Evolutionary conservation across 1,140 invertebrate genomes (phyloP).

Genomic region (Sarcophaga peregrina): DNA sequence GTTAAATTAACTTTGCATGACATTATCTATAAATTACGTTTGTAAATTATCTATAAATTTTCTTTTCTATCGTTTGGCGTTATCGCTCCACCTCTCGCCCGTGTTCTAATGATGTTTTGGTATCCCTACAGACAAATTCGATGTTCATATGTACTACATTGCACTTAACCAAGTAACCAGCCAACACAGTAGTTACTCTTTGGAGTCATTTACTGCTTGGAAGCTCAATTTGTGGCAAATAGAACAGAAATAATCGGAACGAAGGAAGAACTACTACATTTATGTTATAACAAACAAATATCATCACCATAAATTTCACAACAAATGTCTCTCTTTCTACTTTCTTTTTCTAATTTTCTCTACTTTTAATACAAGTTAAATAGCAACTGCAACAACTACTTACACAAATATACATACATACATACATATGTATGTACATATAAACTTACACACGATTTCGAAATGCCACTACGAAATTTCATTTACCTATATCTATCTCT

Average conservation of each 20-base stretch:
- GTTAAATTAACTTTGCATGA: conserved; percentile 34
- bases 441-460: too few relatives aligned
- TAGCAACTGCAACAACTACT: neutral
- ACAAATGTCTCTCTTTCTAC: conserved; percentile 26
- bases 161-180: neutral
- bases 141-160: neutral
- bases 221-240: conserved; percentile 6
- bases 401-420: conserved; percentile 21
- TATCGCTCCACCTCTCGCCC: neutral
- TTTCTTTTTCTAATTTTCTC: neutral
- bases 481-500: conserved; percentile 31
- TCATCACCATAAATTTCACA: conserved; percentile 35
- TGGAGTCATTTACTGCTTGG: conserved; percentile 38
- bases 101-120: neutral
- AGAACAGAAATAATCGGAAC: neutral
- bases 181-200: conserved; percentile 20
- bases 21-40: conserved; percentile 36
- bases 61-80: neutral
- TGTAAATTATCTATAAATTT: conserved; percentile 29
- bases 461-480: neutral
- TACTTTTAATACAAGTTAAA: too few relatives aligned
- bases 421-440: too few relatives aligned
- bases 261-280: conserved; percentile 19
- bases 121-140: neutral
- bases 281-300: conserved; percentile 29